Base-by-base conservation (phyloP, 2,888 invertebrate genomes). In the Allophyes oxyacanthae region DNA sequence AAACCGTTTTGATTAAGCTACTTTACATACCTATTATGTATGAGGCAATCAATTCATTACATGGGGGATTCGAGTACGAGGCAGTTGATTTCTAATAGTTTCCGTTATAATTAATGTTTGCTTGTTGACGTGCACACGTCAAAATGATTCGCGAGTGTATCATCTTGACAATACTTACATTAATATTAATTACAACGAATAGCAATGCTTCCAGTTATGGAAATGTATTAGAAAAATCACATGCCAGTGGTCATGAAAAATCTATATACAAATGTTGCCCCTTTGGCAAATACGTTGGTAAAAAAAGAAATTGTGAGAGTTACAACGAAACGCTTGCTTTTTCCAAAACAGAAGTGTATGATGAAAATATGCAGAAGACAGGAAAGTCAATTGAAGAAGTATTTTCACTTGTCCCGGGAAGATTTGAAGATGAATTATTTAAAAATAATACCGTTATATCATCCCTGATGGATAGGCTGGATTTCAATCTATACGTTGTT, bases 331-430 rank as follows among this genome's bases (percentile, higher is more conserved):
- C 37, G n/a, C 41, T 45, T n/a, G 25, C 3, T 10, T 38, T 54
- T 15, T 36, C 37, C 5, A 13, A 32, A 3, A 42, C 50, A 10
- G 45, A 54, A 20, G 42, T 64, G 4, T 64, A 43, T 15, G 32
- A 67, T 15, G 26, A 53, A 0, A 0, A 30, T 11, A 9, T 45
- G 0, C 6, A 20, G 0, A 9, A 37, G 0, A 37, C 41, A 11
- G 34, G 11, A 5, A 61, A 52, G 8, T 34, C 33, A 10, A 28
- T 64, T 11, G 43, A 53, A 8, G 41, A 49, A 9, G 11, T 45
- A 6, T 67, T 64, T 25, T 26, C 33, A 6, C 25, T 64, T 1
- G 1, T 10, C 6, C 53, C 68, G 13, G 15, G 25, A 2, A 53
- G 25, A 45, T 49, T 64, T 26, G 9, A 13, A 14, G 20, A 49